Evolutionary conservation across 2,113 vertebrate species (phyloP), one percentile per base, ranked within the genome.

Genomic region (Recurvirostra avosetta): DNA sequence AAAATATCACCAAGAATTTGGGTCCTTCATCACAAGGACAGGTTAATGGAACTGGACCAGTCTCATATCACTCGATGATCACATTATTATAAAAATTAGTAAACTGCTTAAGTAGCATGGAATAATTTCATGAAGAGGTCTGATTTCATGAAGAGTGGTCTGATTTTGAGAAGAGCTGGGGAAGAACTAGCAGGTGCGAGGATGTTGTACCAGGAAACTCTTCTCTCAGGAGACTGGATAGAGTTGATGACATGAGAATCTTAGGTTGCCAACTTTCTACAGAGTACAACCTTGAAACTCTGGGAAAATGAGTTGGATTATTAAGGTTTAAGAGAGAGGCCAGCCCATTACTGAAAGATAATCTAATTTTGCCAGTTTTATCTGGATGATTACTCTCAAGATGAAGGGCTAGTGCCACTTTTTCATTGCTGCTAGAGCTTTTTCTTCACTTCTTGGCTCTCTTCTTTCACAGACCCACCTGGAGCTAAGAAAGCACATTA

Each of bases 221-320:
- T 68, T 67, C n/a, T 72, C 91, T 88, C 92, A 53, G 52, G 80
- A 94, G 89, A 78, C 62, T 15, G 45, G 25, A 90, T 15, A 65
- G 88, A 95, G 73, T 29, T 95, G 93, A 96, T 95, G 95, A 95
- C 91, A 95, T 90, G 95, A 73, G 97, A 96, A 96, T 78, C 70
- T 76, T 34, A 58, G 45, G 62, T 86, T 95, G 91, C 89, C 96
- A 96, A 89, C 81, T 92, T 91, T 94, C 77, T 76, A 53, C 25
- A 67, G 29, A 87, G 17, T 36, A 67, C 43, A 92, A 76, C 63
- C 73, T 38, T 52, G 41, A 72, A 86, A 87, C 58, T 22, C 66
- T 73, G 45, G n/a, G 80, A 92, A 89, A 91, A 92, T 45, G 5
- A 91, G 62, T 34, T 85, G 52, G 58, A 75, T 89, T 76, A 81